Base-by-base conservation (phyloP, 2,113 vertebrate genomes). In the Syrrhaptes paradoxus region DNA sequence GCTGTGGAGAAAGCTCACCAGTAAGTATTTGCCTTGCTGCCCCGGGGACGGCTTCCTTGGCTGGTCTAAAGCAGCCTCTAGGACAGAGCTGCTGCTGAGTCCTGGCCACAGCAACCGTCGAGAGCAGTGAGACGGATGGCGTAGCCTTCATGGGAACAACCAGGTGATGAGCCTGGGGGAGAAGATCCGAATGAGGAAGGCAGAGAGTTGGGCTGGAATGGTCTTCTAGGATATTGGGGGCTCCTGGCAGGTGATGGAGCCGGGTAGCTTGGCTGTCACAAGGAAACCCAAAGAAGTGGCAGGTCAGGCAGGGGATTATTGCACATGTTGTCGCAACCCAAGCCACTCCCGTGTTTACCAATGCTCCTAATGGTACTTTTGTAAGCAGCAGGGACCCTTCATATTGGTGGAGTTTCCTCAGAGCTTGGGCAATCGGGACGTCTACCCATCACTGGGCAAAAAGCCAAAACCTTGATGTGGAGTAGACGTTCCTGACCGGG, bases 1-100 rank as follows among this genome's bases (percentile, higher is more conserved):
- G 99, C 98, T 3, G 98, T 99, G 32, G 95, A 99, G 90, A 99
- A 98, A 85, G 99, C 98, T 72, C 99, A 98, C 97, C 98, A 97
- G 99, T 99, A 91, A 97, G 98, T 96, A 68, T 59, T 38, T 31
- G 17, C 31, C 43, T 28, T 24, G 10, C n/a, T 58, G 15, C 22
- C 26, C 66, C 36, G 8, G 13, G 17, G 11, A 63, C 31, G 58
- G 36, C 61, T 93, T 48, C 63, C 87, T 26, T 43, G 77, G 46
- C 20, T 54, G 9, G 41, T 2, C 75, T 22, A 12, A 29, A 31
- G 68, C 49, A 82, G 57, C 34, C 58, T 45, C 55, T 11, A 6
- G 55, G 52, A 11, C 63, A 1, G 0, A 38, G 57, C 24, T 89
- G 48, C 61, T 63, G 0, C 49, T 24, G 57, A 15, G 52, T 4